Evolutionary conservation across 1,140 invertebrate species (phyloP).

Genomic region (Drosophila teissieri): DNA sequence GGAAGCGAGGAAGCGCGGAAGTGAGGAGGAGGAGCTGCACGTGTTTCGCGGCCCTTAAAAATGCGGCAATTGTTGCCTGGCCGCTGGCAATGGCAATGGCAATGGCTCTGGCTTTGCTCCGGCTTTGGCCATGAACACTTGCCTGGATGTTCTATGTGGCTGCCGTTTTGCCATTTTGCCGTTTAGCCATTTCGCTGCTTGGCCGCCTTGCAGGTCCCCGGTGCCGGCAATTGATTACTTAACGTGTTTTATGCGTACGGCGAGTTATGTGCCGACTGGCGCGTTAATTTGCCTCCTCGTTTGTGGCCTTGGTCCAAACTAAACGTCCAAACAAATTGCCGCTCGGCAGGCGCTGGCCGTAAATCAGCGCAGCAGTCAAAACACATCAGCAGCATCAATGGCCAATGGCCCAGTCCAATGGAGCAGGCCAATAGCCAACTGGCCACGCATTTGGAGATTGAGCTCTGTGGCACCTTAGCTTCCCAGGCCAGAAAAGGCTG

Average conservation of each 20-base stretch:
- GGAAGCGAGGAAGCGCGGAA: background rate
- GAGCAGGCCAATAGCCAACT: slow-evolving; percentile 2
- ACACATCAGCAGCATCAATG: slow-evolving; percentile 75
- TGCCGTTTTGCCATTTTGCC: slow-evolving; percentile 10
- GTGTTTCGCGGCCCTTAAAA: slow-evolving; percentile 59
- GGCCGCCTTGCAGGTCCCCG: background rate
- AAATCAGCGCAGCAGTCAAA: slow-evolving; percentile 77
- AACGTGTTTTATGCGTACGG: slow-evolving; percentile 83
- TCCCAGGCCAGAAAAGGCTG: slow-evolving; percentile 32
- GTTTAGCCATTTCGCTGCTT: too few species aligned
- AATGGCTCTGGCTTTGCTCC: slow-evolving; percentile 31
- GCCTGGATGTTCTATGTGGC: slow-evolving; percentile 18
- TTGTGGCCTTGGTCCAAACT: slow-evolving; percentile 42
- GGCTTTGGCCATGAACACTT: slow-evolving; percentile 73
- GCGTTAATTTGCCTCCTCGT: slow-evolving; percentile 69
- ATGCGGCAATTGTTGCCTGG: slow-evolving; percentile 45
- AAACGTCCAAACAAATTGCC: slow-evolving; percentile 72
- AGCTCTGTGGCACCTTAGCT: background rate
- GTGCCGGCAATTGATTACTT: slow-evolving; percentile 83
- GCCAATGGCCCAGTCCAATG: slow-evolving; percentile 36
- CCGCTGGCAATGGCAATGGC: slow-evolving; percentile 8
- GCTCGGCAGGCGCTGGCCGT: slow-evolving; percentile 73
- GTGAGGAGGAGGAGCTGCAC: slow-evolving; percentile 29
- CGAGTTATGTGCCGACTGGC: slow-evolving; percentile 76
- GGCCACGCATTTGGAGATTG: background rate